These are phyloP conservation scores for Drosophila dives DNA, from an alignment of 2,888 invertebrate genomes.

Conservation along the genomic window DNA sequence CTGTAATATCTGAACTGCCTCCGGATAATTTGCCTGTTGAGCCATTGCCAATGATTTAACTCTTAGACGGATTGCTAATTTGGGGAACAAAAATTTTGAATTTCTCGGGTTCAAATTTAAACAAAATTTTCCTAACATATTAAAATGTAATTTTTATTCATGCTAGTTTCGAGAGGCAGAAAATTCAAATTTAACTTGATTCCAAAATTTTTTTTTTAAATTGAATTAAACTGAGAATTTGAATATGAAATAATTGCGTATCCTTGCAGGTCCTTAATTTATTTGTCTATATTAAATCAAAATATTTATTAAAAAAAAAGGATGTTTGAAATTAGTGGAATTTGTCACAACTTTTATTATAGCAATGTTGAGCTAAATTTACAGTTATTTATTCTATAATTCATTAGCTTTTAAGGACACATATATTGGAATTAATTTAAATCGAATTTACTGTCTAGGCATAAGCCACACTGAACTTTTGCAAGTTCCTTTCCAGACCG, in stretches of 20 bases:
- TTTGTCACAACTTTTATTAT: not conserved
- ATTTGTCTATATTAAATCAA: not conserved
- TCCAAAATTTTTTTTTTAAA: not conserved
- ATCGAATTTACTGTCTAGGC: not conserved
- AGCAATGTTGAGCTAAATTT: not conserved
- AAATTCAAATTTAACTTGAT: constrained; percentile 5
- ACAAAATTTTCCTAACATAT: not conserved
- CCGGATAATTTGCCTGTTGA: constrained; percentile 85
- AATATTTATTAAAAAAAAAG: not conserved
- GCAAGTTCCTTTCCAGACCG: constrained; percentile 87
- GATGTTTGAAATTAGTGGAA: not conserved
- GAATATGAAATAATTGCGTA: not conserved
- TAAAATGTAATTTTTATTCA: not conserved
- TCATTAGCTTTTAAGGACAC: no score
- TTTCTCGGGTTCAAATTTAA: not conserved
- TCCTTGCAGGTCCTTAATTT: not conserved
- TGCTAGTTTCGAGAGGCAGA: not conserved
- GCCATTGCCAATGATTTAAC: constrained; percentile 89
- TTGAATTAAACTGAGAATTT: not conserved
- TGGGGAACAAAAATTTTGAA: constrained; percentile 16
- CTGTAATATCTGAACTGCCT: constrained; percentile 88
- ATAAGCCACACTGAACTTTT: not conserved
- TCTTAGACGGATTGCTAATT: constrained; percentile 86
- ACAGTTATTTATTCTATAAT: not conserved
- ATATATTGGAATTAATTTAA: not conserved